Conservation (phyloP, 2,113 vertebrate genomes). For the Ammodytes dubius region DNA sequence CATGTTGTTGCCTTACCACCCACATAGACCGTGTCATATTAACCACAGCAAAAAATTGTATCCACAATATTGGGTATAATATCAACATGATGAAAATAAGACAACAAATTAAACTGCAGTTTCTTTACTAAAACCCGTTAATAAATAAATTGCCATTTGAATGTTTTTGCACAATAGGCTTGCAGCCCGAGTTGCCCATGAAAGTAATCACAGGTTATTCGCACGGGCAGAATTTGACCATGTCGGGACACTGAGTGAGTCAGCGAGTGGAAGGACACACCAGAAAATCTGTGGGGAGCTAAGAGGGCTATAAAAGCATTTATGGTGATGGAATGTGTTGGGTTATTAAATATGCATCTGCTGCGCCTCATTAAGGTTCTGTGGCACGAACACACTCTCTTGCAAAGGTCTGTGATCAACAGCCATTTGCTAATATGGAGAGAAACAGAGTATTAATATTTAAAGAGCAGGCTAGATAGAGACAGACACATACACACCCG, state of each 20-base stretch:
- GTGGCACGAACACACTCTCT: conserved; percentile 52
- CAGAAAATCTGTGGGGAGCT: conserved; percentile 22
- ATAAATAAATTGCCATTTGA: not conserved
- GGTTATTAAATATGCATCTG: conserved; percentile 79
- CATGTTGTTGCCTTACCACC: not conserved
- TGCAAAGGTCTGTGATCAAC: conserved; percentile 72
- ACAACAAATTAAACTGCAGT: not conserved
- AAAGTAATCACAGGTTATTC: not conserved
- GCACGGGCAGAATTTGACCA: not conserved
- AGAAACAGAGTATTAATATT: conserved; percentile 72
- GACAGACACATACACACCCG: conserved; percentile 41
- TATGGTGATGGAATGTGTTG: conserved; percentile 68
- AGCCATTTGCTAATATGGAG: conserved; percentile 66
- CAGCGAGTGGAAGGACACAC: conserved; percentile 31
- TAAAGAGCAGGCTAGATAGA: conserved; percentile 57
- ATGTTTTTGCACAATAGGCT: not conserved
- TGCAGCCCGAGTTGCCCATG: not conserved
- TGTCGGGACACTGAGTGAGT: conserved; percentile 16
- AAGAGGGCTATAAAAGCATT: conserved; percentile 71
- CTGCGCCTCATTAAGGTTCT: conserved; percentile 68
- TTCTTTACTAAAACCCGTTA: not conserved
- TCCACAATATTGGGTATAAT: not conserved
- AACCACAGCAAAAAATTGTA: not conserved
- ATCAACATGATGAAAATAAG: not conserved
- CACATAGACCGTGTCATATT: not conserved